A percentile compares a stretch with the other conserved stretches of the same genome.
Conservation (phyloP, 2,113 vertebrate species). For the Erinaceus europaeus region DNA sequence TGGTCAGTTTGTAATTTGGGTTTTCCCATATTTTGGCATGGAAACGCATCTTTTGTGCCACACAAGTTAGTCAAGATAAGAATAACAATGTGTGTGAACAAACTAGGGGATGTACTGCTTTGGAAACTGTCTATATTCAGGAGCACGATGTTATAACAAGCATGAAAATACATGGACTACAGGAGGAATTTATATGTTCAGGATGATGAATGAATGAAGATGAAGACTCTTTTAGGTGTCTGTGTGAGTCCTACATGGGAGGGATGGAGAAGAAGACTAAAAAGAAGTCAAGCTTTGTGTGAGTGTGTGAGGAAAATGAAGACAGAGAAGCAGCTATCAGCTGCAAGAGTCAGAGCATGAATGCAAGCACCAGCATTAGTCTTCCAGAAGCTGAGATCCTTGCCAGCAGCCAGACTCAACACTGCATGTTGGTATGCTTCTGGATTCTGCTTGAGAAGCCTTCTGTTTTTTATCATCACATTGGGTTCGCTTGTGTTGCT, state of each 20-base stretch:
- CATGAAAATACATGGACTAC: background rate
- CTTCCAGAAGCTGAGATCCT: background rate
- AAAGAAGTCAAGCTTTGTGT: background rate
- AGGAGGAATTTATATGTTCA: background rate
- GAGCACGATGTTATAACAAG: background rate
- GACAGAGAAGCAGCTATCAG: accelerated
- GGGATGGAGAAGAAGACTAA: background rate
- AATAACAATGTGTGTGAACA: background rate
- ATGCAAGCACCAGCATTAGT: background rate
- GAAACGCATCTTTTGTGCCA: background rate
- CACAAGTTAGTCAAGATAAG: background rate
- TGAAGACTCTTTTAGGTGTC: too few relatives aligned
- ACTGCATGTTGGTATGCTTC: accelerated
- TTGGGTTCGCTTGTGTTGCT: too few relatives aligned
- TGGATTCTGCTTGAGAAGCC: too few relatives aligned
- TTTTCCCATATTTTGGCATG: background rate
- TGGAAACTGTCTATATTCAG: background rate
- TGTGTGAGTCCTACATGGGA: background rate
- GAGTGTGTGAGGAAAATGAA: background rate
- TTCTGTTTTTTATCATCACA: too few relatives aligned
- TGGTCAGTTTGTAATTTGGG: background rate
- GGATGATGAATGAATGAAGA: background rate
- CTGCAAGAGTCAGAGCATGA: background rate
- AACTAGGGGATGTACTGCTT: background rate
- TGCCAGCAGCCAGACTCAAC: background rate